Conservation (phyloP, 2,888 invertebrate species). For the Dione vanillae region DNA sequence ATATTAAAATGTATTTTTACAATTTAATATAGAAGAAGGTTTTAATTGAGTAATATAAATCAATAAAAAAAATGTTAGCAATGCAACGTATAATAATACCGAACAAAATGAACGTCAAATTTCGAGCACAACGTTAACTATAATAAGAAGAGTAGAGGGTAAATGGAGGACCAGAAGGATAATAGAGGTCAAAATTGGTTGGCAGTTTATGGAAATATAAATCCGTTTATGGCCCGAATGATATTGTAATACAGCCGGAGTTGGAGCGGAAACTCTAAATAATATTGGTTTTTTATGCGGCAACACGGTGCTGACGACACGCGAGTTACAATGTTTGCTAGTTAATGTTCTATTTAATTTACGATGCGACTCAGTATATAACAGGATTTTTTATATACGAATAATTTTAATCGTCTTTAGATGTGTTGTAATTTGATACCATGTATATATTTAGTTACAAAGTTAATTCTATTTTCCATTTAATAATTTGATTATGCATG, state of each 20-base stretch:
- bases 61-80: background rate
- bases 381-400: background rate
- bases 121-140: constrained; percentile 40
- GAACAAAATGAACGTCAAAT: constrained; percentile 20
- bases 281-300: constrained; percentile 44
- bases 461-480: background rate
- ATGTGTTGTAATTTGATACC: constrained; percentile 12
- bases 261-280: constrained; percentile 42
- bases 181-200: constrained; percentile 51
- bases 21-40: background rate
- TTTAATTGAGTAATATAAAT: background rate
- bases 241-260: constrained; percentile 46
- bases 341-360: constrained; percentile 43
- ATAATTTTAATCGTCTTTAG: background rate
- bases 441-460: background rate
- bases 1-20: constrained; percentile 1
- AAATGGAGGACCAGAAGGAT: constrained; percentile 38
- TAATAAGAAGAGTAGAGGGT: constrained; percentile 34
- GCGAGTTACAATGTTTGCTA: constrained; percentile 41
- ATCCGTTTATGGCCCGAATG: constrained; percentile 52
- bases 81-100: constrained; percentile 8
- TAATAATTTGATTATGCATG: background rate
- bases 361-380: constrained; percentile 32
- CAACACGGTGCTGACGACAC: constrained; percentile 40
- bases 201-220: constrained; percentile 53